A percentile compares a stretch with the other conserved stretches of the same genome.
Conservation (phyloP, 1,140 invertebrate species). For the Drosophila pseudoobscura region DNA sequence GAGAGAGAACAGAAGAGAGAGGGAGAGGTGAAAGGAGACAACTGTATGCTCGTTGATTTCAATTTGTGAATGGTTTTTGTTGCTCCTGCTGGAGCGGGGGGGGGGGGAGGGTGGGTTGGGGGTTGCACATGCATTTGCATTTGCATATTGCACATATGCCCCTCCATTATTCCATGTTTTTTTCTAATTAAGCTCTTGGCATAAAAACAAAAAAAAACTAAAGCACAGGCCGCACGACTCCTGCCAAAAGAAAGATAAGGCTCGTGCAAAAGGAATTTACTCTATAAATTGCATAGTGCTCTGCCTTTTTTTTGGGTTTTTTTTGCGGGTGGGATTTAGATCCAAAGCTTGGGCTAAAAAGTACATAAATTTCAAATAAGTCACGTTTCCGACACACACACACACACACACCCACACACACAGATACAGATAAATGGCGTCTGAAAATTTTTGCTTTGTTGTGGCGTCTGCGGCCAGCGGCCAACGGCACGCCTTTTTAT, state of each 20-base stretch:
- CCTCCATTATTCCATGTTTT: conserved; percentile 28
- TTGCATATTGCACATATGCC: conserved; percentile 76
- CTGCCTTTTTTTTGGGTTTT: conserved; percentile 34
- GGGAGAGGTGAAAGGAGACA: conserved; percentile 36
- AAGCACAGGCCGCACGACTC: no score
- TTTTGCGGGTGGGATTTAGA: conserved; percentile 17
- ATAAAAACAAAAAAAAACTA: conserved; percentile 21
- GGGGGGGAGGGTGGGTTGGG: not conserved
- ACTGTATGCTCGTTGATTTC: conserved; percentile 80
- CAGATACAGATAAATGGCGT: conserved; percentile 32
- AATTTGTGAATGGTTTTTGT: conserved; percentile 71
- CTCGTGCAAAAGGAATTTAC: conserved; percentile 19
- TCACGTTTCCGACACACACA: conserved; percentile 64
- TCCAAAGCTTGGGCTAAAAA: conserved; percentile 59
- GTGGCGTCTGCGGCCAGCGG: conserved; percentile 66
- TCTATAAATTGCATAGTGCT: conserved; percentile 43
- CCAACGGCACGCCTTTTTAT: conserved; percentile 1
- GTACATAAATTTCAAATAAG: conserved; percentile 80
- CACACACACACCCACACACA: conserved; percentile 9
- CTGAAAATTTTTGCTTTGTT: conserved; percentile 65
- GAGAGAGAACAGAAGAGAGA: not conserved
- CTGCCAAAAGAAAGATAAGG: conserved; percentile 31
- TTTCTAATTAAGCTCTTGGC: conserved; percentile 72
- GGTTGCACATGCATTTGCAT: conserved; percentile 56
- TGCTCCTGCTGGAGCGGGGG: conserved; percentile 17